Evolutionary conservation across 2,797 vertebrate genomes (phyloP).

Genomic region (Pipistrellus pipistrellus): DNA sequence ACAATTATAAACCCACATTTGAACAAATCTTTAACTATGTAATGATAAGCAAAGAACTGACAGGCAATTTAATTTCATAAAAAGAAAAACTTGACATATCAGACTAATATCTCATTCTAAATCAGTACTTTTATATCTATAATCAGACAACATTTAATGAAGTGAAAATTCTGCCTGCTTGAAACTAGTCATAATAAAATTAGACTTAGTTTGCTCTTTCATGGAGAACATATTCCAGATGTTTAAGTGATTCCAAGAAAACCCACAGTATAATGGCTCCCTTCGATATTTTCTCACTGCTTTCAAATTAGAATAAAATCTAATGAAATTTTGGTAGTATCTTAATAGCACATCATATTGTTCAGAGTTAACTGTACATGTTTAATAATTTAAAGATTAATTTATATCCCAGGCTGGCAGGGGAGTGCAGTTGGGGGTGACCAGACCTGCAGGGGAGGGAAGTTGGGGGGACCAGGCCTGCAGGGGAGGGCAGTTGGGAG

Average conservation of each 20-base stretch:
- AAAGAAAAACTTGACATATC: constrained; percentile 67
- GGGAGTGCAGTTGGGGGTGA: no score
- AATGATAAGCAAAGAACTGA: constrained; percentile 66
- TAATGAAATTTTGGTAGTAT: constrained; percentile 39
- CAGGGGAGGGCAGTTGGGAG: no score
- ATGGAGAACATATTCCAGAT: constrained; percentile 72
- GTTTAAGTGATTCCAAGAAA: constrained; percentile 75
- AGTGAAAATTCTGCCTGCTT: constrained; percentile 76
- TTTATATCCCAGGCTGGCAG: not conserved
- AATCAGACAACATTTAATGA: constrained; percentile 80
- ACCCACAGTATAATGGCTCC: constrained; percentile 52
- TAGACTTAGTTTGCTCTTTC: constrained; percentile 76
- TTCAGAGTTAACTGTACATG: not conserved
- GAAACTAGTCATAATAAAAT: constrained; percentile 81
- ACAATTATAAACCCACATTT: constrained; percentile 58
- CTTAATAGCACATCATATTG: constrained; percentile 27
- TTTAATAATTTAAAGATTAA: constrained; percentile 55
- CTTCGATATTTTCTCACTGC: constrained; percentile 56
- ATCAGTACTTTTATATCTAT: constrained; percentile 74
- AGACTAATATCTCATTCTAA: constrained; percentile 71
- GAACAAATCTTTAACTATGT: constrained; percentile 58
- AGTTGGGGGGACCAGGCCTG: no score
- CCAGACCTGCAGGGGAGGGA: no score
- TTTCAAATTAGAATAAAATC: constrained; percentile 68
- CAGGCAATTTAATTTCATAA: constrained; percentile 71